phyloP scores from a whole-genome alignment of 2,113 vertebrate species.

The Zingel zingel region DNA sequence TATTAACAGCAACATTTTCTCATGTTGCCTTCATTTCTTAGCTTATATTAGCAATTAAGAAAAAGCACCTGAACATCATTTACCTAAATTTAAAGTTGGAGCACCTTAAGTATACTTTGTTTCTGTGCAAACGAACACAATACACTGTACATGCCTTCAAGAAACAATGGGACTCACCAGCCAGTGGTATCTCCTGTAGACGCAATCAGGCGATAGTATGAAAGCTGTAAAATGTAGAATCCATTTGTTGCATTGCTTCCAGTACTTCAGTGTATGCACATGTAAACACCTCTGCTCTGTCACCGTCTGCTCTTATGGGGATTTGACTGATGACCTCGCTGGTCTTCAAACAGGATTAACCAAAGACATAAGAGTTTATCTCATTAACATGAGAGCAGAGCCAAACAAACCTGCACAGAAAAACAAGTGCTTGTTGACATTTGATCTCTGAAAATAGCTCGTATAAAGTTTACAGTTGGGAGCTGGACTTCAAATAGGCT shows the following conservation, averaged over 20 bases:
- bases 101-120: too few species aligned
- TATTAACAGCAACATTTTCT: neutral
- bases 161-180: conserved; percentile 47
- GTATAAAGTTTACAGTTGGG: too few species aligned
- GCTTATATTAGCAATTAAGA: neutral
- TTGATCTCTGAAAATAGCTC: neutral
- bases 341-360: conserved; percentile 70
- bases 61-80: neutral
- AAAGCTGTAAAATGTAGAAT: conserved; percentile 1
- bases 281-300: conserved; percentile 4
- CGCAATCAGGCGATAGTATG: neutral
- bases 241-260: conserved; percentile 6
- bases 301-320: conserved; percentile 53
- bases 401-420: conserved; percentile 23
- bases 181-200: neutral
- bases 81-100: neutral
- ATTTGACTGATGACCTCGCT: conserved; percentile 55
- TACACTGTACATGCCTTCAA: too few species aligned
- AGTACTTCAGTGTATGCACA: neutral
- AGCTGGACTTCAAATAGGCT: too few species aligned
- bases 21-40: neutral
- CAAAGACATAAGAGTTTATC: conserved; percentile 71
- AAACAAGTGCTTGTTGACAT: conserved; percentile 25
- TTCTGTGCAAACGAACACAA: neutral
- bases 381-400: conserved; percentile 59